Evolutionary conservation across 2,797 vertebrate species (phyloP), one percentile per base, ranked within the genome.

Genomic region (Coilia nasus): DNA sequence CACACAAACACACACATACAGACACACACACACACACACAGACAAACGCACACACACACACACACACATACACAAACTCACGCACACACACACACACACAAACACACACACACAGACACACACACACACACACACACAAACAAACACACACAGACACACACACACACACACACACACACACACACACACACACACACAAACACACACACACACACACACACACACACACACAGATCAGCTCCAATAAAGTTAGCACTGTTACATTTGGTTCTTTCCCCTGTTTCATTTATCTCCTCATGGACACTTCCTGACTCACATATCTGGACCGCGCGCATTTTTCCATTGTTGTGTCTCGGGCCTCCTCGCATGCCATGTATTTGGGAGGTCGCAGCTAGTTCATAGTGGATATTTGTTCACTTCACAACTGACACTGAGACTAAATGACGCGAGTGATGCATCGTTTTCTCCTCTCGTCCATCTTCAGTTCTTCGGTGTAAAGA

Each of bases 311-410:
- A 62, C 35, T 50, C 75, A 83, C 54, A 85, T 85, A 88, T 86
- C 44, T 83, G 83, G 83, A 86, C 75, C 19, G 62, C 82, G 64
- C 2, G n/a, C 71, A 17, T 67, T 89, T 90, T 87, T 89, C 85
- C 87, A 87, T 82, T 88, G 84, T 87, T 89, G 47, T 88, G 85
- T 88, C 88, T 86, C 64, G 25, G 41, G n/a, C 41, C 31, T 4
- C 31, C 19, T 84, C 82, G 83, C 83, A 44, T 86, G 25, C 62
- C 83, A 82, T 87, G 75, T 86, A 85, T 86, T 87, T 82, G 81
- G 57, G 81, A 84, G 88, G 89, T 88, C 87, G 84, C 54, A 54
- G 84, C 28, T 57, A 88, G 83, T 87, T 87, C 83, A 82, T 31
- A 84, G 60, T 78, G 81, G 25, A 57, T 82, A 50, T 81, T 84